Percentiles rank a stretch among this genome's conserved stretches.
Evolutionary conservation across 2,888 invertebrate species (phyloP).

Genomic region (Agrilus mali): DNA sequence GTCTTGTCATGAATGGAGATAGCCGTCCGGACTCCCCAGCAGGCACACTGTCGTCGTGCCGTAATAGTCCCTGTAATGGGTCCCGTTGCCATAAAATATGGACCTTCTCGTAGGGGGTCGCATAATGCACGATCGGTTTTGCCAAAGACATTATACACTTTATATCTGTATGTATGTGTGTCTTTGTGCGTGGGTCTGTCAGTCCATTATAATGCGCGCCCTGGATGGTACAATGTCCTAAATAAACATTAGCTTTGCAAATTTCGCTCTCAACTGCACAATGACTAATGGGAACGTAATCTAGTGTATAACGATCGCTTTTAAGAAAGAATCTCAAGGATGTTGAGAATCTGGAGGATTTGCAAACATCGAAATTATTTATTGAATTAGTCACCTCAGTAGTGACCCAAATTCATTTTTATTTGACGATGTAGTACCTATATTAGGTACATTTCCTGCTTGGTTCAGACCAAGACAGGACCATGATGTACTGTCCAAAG

Average conservation of each 20-base stretch:
- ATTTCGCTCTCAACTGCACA: background rate
- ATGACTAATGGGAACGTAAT: too few species aligned
- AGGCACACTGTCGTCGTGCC: slow-evolving; percentile 5
- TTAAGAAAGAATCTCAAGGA: too few species aligned
- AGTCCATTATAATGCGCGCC: slow-evolving; percentile 8
- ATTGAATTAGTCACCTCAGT: too few species aligned
- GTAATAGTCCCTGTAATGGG: slow-evolving; percentile 30
- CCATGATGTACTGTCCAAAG: too few species aligned
- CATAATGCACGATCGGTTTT: slow-evolving; percentile 16
- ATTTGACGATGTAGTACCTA: too few species aligned
- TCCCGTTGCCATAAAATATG: slow-evolving; percentile 32
- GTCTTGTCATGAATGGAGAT: slow-evolving; percentile 23
- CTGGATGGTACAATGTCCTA: slow-evolving; percentile 9
- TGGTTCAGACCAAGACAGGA: too few species aligned
- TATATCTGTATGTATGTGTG: too few species aligned
- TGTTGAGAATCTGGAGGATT: too few species aligned
- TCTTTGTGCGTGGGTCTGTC: slow-evolving; percentile 7
- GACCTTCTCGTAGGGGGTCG: slow-evolving; percentile 25
- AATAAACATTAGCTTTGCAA: slow-evolving; percentile 12
- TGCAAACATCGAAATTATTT: background rate
- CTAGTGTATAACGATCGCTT: too few species aligned
- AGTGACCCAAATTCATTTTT: too few species aligned
- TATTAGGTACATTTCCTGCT: too few species aligned
- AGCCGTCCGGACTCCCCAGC: slow-evolving; percentile 21
- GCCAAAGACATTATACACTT: slow-evolving; percentile 9